Evolutionary conservation across 1,140 invertebrate genomes (phyloP).

Genomic region (Popillia japonica): DNA sequence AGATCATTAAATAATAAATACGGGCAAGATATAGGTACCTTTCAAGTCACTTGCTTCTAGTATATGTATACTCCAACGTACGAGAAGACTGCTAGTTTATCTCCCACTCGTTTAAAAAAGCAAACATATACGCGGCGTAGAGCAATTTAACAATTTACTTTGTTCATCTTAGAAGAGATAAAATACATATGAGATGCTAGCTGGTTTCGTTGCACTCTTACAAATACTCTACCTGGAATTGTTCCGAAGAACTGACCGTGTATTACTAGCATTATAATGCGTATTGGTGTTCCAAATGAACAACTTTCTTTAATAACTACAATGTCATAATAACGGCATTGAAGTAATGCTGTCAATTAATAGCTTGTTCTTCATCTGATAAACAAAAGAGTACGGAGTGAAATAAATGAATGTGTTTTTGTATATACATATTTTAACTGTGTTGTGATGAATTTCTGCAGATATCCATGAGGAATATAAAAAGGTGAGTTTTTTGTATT

Average conservation of each 20-base stretch:
- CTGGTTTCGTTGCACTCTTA: slow-evolving; percentile 18
- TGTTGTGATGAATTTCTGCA: neutral
- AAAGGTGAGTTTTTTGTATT: neutral
- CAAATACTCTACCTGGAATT: slow-evolving; percentile 12
- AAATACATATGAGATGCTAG: slow-evolving; percentile 20
- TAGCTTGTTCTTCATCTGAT: neutral
- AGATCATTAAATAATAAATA: too few relatives aligned
- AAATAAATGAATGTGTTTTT: neutral
- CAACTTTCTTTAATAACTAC: neutral
- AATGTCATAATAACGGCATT: neutral
- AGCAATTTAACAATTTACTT: slow-evolving; percentile 34
- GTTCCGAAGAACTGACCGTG: neutral
- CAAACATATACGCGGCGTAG: slow-evolving; percentile 18
- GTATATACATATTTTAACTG: neutral
- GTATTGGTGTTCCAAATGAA: neutral
- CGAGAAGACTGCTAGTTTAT: slow-evolving; percentile 7
- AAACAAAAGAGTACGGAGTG: neutral
- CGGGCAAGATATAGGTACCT: too few relatives aligned
- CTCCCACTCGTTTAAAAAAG: slow-evolving; percentile 28
- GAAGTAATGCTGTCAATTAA: neutral
- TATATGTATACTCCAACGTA: neutral
- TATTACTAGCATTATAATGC: neutral
- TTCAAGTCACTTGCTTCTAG: neutral
- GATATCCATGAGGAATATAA: neutral
- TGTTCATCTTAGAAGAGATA: slow-evolving; percentile 34